A percentile compares a stretch with the other conserved stretches of the same genome.
Conservation (phyloP, 2,888 invertebrate genomes). For the Pimpla rufipes region DNA sequence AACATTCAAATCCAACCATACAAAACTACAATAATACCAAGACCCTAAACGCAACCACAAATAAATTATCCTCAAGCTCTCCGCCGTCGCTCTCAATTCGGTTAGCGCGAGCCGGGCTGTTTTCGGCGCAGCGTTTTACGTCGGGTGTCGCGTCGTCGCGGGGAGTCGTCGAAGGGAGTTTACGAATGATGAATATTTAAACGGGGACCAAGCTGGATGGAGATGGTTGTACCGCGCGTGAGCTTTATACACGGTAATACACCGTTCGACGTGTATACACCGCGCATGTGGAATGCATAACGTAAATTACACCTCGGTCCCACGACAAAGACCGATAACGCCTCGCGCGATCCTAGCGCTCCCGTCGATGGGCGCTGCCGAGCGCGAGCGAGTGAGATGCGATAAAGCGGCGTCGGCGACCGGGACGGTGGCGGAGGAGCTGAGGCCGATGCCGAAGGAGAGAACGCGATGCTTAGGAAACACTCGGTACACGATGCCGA, state of each 20-base stretch:
- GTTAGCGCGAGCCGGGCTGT: background rate
- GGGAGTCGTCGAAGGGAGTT: constrained; percentile 67
- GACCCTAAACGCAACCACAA: background rate
- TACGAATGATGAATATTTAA: constrained; percentile 82
- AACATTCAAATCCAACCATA: too few relatives aligned
- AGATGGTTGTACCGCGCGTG: background rate
- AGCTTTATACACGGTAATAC: constrained; percentile 51
- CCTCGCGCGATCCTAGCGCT: constrained; percentile 47
- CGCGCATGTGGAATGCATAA: constrained; percentile 37
- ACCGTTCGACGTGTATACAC: constrained; percentile 26
- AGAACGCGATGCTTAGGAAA: constrained; percentile 81
- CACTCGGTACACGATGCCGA: constrained; percentile 81
- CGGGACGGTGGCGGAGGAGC: background rate
- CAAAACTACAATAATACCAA: background rate
- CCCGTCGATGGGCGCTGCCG: background rate
- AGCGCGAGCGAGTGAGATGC: constrained; percentile 17
- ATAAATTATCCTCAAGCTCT: background rate
- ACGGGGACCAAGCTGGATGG: constrained; percentile 56
- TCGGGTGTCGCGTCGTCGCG: constrained; percentile 16
- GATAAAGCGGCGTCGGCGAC: constrained; percentile 1
- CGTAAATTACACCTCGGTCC: constrained; percentile 62
- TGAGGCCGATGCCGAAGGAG: constrained; percentile 76
- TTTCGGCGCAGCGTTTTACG: constrained; percentile 8
- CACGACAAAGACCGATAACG: constrained; percentile 53
- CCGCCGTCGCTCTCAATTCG: background rate